These are phyloP conservation scores for Acestrorhynchus altus DNA, from an alignment of 2,797 vertebrate genomes.

Conservation along the genomic window DNA sequence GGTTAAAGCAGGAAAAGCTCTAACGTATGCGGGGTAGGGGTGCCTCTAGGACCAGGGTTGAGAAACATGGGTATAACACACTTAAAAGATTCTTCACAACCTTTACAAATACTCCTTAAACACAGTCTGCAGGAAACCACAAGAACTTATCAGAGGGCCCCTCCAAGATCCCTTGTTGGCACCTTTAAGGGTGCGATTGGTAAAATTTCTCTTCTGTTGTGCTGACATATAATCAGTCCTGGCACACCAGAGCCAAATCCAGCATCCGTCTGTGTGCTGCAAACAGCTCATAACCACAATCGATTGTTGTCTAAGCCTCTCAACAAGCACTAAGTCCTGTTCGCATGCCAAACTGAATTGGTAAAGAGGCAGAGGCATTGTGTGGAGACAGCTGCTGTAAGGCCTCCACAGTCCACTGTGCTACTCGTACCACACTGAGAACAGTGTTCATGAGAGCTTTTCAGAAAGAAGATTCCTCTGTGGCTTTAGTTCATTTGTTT, in stretches of 20 bases:
- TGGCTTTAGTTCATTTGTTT: not conserved
- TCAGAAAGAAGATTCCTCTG: not conserved
- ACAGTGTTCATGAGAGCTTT: not conserved
- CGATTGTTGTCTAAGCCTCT: constrained; percentile 30
- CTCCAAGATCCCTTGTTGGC: no score
- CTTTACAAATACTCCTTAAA: no score
- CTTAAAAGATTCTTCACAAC: no score
- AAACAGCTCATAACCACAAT: constrained; percentile 7
- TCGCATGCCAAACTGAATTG: constrained; percentile 5
- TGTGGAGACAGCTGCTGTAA: not conserved
- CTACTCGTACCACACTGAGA: not conserved
- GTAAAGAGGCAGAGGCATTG: not conserved
- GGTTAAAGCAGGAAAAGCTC: no score
- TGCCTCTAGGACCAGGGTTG: no score
- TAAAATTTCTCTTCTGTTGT: not conserved
- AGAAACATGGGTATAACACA: no score
- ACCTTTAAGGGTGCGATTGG: no score
- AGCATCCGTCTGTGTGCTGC: not conserved
- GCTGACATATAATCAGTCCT: constrained; percentile 9
- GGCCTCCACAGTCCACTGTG: not conserved
- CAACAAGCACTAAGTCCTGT: not conserved
- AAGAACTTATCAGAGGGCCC: no score
- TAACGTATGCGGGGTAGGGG: no score
- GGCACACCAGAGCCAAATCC: constrained; percentile 14
- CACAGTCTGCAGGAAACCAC: no score